Evolutionary conservation across 2,797 vertebrate genomes (phyloP).

Genomic region (Etheostoma perlongum): DNA sequence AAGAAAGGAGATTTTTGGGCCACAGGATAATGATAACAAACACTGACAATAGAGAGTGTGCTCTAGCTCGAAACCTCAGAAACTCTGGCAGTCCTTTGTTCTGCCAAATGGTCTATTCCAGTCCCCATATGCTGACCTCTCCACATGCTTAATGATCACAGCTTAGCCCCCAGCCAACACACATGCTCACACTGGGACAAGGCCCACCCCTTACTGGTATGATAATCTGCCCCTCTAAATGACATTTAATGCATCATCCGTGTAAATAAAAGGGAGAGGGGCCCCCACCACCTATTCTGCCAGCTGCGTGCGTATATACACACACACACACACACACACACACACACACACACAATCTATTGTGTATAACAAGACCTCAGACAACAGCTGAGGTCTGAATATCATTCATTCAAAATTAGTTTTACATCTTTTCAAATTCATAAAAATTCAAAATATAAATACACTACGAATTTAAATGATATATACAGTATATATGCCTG

Average conservation of each 20-base stretch:
- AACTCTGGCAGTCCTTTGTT: slow-evolving; percentile 71
- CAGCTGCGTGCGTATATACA: slow-evolving; percentile 40
- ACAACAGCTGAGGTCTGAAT: slow-evolving; percentile 47
- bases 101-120: slow-evolving; percentile 72
- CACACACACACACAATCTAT: slow-evolving; percentile 9
- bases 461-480: neutral
- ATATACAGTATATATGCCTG: neutral
- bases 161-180: slow-evolving; percentile 62
- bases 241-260: slow-evolving; percentile 73
- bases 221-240: slow-evolving; percentile 73
- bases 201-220: slow-evolving; percentile 59
- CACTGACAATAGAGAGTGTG: slow-evolving; percentile 69
- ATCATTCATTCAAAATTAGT: slow-evolving; percentile 17
- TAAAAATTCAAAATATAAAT: neutral
- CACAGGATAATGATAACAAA: slow-evolving; percentile 69
- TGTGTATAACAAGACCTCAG: slow-evolving; percentile 33
- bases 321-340: slow-evolving; percentile 27
- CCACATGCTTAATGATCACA: slow-evolving; percentile 76
- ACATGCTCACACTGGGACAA: slow-evolving; percentile 14
- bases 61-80: slow-evolving; percentile 58
- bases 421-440: neutral
- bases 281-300: slow-evolving; percentile 26
- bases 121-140: slow-evolving; percentile 81
- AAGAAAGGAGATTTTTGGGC: slow-evolving; percentile 59
- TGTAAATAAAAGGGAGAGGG: slow-evolving; percentile 52